Evolutionary conservation across 1,140 invertebrate species (phyloP).

Genomic region (Cydia amplana): DNA sequence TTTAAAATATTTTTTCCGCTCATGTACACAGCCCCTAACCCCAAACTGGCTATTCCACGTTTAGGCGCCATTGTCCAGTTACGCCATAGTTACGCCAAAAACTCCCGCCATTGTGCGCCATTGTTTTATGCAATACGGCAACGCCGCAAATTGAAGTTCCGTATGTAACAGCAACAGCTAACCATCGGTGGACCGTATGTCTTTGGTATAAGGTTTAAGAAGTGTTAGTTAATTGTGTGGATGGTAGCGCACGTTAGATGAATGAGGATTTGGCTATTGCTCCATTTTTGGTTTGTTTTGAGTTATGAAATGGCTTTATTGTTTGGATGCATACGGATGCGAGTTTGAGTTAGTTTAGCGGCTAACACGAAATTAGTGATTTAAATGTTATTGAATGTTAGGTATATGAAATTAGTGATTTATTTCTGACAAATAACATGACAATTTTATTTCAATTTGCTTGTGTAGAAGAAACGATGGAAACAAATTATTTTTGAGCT

Average conservation of each 20-base stretch:
- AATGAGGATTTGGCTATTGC: background rate
- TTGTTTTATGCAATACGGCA: conserved; percentile 75
- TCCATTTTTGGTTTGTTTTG: conserved; percentile 1
- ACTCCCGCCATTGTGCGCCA: conserved; percentile 70
- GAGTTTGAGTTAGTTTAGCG: background rate
- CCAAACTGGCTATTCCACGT: conserved; percentile 70
- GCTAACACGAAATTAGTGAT: no score
- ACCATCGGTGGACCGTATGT: no score
- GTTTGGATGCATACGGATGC: background rate
- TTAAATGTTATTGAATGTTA: no score
- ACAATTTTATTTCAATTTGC: no score
- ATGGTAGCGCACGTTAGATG: background rate
- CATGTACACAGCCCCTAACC: conserved; percentile 45
- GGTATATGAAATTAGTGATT: no score
- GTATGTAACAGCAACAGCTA: conserved; percentile 6
- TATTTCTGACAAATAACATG: no score
- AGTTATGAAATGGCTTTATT: conserved; percentile 12
- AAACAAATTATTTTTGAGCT: no score
- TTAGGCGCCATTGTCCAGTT: conserved; percentile 71
- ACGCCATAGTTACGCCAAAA: conserved; percentile 70
- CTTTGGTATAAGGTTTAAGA: no score
- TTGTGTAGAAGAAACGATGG: no score
- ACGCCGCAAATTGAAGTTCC: conserved; percentile 68
- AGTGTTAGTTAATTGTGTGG: no score
- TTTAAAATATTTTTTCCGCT: background rate